A percentile compares a stretch with the other conserved stretches of the same genome.
phyloP scores from a whole-genome alignment of 2,888 invertebrate species.

The Aleiodes leptofemur region DNA sequence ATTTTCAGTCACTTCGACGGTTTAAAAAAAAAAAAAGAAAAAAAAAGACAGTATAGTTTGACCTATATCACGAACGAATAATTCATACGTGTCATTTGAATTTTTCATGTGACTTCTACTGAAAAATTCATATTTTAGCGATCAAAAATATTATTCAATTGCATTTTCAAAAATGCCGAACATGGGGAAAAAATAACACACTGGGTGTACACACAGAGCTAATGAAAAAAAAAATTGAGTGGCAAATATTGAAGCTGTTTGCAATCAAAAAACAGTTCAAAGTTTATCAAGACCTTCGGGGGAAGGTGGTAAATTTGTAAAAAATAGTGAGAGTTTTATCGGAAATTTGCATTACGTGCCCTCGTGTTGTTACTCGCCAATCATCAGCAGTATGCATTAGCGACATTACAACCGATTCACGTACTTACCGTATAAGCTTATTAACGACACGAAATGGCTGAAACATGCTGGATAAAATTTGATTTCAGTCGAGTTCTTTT shows the following conservation, averaged over 20 bases:
- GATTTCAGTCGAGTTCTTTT: background rate
- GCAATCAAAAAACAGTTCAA: no score
- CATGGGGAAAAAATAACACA: no score
- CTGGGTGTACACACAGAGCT: no score
- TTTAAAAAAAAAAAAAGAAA: background rate
- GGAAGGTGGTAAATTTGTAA: no score
- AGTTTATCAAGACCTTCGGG: no score
- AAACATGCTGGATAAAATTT: conserved; percentile 17
- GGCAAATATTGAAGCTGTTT: no score
- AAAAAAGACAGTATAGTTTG: background rate
- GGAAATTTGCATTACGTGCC: background rate
- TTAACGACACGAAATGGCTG: conserved; percentile 23
- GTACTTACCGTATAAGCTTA: conserved; percentile 16
- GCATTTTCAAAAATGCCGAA: no score
- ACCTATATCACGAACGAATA: background rate
- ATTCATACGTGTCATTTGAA: conserved; percentile 18
- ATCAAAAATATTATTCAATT: no score
- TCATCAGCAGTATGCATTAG: conserved; percentile 41
- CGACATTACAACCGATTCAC: conserved; percentile 34
- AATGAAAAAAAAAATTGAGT: no score
- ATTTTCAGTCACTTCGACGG: conserved; percentile 7
- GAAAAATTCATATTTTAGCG: no score
- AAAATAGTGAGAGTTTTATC: no score
- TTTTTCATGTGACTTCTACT: conserved; percentile 4
- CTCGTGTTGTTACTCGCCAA: conserved; percentile 11